A percentile compares a stretch with the other conserved stretches of the same genome.
phyloP scores from a whole-genome alignment of 2,797 vertebrate genomes.

The Hypotaenidia philippensis region DNA sequence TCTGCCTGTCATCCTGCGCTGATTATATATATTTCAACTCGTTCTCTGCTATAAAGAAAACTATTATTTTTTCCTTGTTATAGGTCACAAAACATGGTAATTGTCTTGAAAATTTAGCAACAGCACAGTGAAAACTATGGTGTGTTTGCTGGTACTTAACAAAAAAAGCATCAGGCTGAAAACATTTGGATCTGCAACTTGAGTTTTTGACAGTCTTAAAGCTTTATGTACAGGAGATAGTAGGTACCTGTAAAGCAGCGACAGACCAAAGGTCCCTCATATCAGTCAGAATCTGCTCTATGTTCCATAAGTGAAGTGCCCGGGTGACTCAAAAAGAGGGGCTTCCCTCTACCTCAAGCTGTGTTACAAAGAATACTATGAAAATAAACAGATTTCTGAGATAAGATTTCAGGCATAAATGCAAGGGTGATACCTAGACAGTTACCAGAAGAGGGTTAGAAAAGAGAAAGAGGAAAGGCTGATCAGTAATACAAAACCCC shows the following conservation, averaged over 20 bases:
- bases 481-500: not conserved
- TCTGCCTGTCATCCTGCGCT: not conserved
- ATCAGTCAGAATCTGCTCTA: not conserved
- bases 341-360: not conserved
- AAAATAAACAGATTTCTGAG: not conserved
- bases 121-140: not conserved
- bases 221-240: not conserved
- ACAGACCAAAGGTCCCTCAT: not conserved
- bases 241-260: not conserved
- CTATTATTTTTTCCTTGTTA: not conserved
- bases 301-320: not conserved
- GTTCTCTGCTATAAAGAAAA: constrained; percentile 31
- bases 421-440: not conserved
- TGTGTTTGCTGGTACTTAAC: not conserved
- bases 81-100: not conserved
- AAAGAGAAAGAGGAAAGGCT: not conserved
- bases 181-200: not conserved
- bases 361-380: not conserved
- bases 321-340: not conserved
- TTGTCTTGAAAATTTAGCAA: constrained; percentile 3
- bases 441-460: not conserved
- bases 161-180: not conserved
- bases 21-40: constrained; percentile 42
- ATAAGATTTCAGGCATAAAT: not conserved
- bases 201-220: not conserved